Percentiles rank a stretch among this genome's conserved stretches.
Conservation (phyloP, 2,113 vertebrate species). For the Coregonus clupeaformis region DNA sequence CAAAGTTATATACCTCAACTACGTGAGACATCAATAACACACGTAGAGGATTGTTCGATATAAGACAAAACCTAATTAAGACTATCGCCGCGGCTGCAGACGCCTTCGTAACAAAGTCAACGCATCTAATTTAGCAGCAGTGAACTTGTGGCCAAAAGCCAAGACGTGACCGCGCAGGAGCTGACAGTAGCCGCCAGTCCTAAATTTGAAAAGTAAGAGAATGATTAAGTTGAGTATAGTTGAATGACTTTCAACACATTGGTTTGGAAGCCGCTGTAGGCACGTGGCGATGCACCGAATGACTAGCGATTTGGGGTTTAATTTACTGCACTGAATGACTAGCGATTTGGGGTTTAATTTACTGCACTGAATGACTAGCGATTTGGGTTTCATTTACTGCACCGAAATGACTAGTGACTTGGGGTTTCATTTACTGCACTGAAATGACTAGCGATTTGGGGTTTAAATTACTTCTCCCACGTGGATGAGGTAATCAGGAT, state of each 20-base stretch:
- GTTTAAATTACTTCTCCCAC: neutral
- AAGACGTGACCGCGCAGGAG: slow-evolving; percentile 23
- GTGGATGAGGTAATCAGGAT: slow-evolving; percentile 7
- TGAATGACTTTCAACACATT: slow-evolving; percentile 55
- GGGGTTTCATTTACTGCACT: neutral
- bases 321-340: slow-evolving; percentile 13
- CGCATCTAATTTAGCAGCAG: slow-evolving; percentile 45
- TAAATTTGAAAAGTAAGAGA: slow-evolving; percentile 52
- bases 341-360: neutral
- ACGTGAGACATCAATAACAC: slow-evolving; percentile 20
- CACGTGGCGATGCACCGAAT: slow-evolving; percentile 8
- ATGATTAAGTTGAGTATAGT: slow-evolving; percentile 53
- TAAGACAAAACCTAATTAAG: slow-evolving; percentile 14
- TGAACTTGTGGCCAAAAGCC: slow-evolving; percentile 47
- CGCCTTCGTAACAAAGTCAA: slow-evolving; percentile 47
- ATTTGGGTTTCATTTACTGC: slow-evolving; percentile 30
- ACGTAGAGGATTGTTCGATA: slow-evolving; percentile 15
- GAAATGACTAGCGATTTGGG: slow-evolving; percentile 27
- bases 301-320: slow-evolving; percentile 25
- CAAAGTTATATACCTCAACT: no score
- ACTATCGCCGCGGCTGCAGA: slow-evolving; percentile 14
- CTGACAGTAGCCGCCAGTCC: slow-evolving; percentile 46
- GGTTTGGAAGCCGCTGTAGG: slow-evolving; percentile 35
- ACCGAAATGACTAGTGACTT: slow-evolving; percentile 10
- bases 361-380: slow-evolving; percentile 10